Conservation (phyloP, 2,888 invertebrate species). For the Pardosa pseudoannulata region DNA sequence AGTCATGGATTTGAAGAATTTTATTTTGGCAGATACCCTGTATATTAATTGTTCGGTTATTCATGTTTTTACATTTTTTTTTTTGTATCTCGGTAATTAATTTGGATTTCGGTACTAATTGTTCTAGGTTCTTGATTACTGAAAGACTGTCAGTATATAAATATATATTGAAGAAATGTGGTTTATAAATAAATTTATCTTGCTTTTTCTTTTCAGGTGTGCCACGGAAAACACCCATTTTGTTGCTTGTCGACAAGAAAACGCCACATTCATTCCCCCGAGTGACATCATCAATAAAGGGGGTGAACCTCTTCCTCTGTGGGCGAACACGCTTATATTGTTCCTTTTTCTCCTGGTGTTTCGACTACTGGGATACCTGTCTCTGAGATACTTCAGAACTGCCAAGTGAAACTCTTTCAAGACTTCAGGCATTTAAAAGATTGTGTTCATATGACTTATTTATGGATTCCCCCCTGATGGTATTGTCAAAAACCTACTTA, state of each 20-base stretch:
- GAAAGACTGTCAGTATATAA: too few relatives aligned
- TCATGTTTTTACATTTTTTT: too few relatives aligned
- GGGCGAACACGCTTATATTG: conserved; percentile 86
- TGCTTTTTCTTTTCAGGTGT: conserved; percentile 80
- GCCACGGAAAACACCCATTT: conserved; percentile 83
- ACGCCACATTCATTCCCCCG: conserved; percentile 82
- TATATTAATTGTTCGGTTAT: too few relatives aligned
- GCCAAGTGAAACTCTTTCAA: conserved; percentile 71
- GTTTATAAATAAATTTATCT: too few relatives aligned
- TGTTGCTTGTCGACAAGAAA: conserved; percentile 80
- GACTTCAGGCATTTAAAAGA: background rate
- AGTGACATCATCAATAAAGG: conserved; percentile 84
- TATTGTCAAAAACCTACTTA: background rate
- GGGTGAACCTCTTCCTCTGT: conserved; percentile 82
- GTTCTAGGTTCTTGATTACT: too few relatives aligned
- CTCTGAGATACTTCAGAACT: conserved; percentile 80
- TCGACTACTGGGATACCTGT: conserved; percentile 85
- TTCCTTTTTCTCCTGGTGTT: conserved; percentile 85
- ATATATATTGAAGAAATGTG: too few relatives aligned
- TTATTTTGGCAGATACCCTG: too few relatives aligned
- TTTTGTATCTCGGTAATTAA: too few relatives aligned
- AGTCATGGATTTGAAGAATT: too few relatives aligned
- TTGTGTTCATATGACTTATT: conserved; percentile 12
- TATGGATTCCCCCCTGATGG: background rate
- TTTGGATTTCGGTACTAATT: too few relatives aligned